Evolutionary conservation across 2,888 invertebrate species (phyloP), one percentile per base, ranked within the genome.

Genomic region (Thumatha senex): DNA sequence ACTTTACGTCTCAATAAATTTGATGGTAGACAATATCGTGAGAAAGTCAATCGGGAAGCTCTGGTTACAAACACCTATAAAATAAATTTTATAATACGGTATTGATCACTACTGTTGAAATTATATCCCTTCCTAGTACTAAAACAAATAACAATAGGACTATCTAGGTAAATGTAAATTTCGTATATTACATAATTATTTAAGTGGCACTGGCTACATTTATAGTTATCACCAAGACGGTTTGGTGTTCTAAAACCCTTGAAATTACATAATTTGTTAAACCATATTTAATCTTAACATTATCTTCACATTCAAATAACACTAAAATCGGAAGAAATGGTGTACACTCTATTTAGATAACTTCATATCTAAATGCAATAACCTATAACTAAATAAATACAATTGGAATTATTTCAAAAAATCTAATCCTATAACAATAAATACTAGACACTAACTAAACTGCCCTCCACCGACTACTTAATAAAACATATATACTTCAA

Each of bases 121-220:
- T 80, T 77, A 80, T 75, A 65, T 72, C 64, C 68, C 78, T 71
- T 67, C 65, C 81, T 85, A 83, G 70, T 74, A 82, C 78, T 84
- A 58, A 67, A 67, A 65, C 54, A 61, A 56, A 86, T 82, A 88
- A 89, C 86, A 88, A 84, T 87, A 82, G 66, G 67, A 78, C 78
- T 86, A 88, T 82, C 88, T 88, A 86, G 66, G 76, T 76, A 84
- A 74, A 84, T 84, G 84, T 84, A 70, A 58, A 82, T 85, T 80
- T 65, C 30, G 45, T 63, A 54, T 68, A 63, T 63, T 83, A 85
- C 80, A 86, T 78, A 75, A 58, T 76, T 24, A 24, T 24, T 46
- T 72, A 81, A 82, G 89, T 90, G 90, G 90, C 89, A 90, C 89
- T 82, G 81, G 78, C 88, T 88, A 89, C 79, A 67, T 71, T 77